Percentiles rank a stretch among this genome's conserved stretches.
Evolutionary conservation across 2,888 invertebrate species (phyloP).

Genomic region (Xanthia togata): DNA sequence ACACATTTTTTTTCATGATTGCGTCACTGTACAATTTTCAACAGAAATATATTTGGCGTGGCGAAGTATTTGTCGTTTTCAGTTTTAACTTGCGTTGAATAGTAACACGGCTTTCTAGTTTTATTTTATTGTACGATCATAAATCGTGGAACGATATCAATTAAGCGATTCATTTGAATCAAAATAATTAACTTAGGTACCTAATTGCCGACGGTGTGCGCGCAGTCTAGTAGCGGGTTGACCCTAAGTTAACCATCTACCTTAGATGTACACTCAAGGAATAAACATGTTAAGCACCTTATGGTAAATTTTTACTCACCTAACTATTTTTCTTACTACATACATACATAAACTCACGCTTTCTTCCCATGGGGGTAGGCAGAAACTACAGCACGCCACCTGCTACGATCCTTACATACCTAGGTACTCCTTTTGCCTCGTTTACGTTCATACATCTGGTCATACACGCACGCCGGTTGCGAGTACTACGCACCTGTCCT

Average conservation of each 20-base stretch:
- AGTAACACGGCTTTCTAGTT: slow-evolving; percentile 22
- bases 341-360: too few species aligned
- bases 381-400: too few species aligned
- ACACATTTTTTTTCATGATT: not conserved
- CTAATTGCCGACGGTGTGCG: slow-evolving; percentile 9
- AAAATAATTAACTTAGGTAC: slow-evolving; percentile 38
- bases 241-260: slow-evolving; percentile 18
- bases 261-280: not conserved
- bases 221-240: not conserved
- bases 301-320: not conserved
- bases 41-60: slow-evolving; percentile 45
- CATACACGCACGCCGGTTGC: too few species aligned
- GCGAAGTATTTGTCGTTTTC: slow-evolving; percentile 40
- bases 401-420: too few species aligned
- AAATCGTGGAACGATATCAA: slow-evolving; percentile 36
- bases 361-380: too few species aligned
- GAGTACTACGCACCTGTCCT: too few species aligned
- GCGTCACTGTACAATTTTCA: slow-evolving; percentile 47
- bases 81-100: slow-evolving; percentile 21
- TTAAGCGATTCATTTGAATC: slow-evolving; percentile 30
- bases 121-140: slow-evolving; percentile 24
- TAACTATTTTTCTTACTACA: not conserved
- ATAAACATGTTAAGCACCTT: not conserved
- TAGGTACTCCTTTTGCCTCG: too few species aligned
- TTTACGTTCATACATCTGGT: too few species aligned